phyloP scores from a whole-genome alignment of 2,797 vertebrate species.

The Mormyrus proboscirostris region DNA sequence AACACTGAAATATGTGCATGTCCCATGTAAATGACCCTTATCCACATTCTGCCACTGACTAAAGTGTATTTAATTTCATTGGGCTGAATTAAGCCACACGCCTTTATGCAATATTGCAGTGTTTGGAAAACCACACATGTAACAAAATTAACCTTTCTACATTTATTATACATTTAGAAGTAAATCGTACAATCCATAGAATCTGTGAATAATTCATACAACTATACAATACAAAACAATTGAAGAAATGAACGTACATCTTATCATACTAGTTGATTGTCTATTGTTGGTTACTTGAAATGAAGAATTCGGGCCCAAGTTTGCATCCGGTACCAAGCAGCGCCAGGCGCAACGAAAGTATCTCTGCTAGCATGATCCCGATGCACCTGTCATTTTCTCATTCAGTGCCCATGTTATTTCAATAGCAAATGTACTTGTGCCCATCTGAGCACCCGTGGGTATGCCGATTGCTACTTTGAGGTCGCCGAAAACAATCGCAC shows the following conservation, averaged over 20 bases:
- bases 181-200: neutral
- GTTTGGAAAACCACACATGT: neutral
- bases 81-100: neutral
- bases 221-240: neutral
- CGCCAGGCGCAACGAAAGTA: neutral
- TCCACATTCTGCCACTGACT: neutral
- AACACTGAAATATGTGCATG: neutral
- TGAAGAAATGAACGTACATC: neutral
- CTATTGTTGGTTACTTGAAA: neutral
- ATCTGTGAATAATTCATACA: neutral
- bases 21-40: neutral
- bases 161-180: neutral
- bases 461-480: neutral
- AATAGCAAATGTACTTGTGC: neutral
- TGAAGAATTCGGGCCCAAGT: neutral
- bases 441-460: neutral
- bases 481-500: neutral
- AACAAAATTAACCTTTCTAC: neutral
- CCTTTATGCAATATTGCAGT: neutral
- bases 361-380: neutral
- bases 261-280: neutral
- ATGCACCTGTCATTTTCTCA: neutral
- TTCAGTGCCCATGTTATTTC: neutral
- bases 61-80: neutral
- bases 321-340: neutral